Base-by-base conservation (phyloP, 2,888 invertebrate genomes). In the Hofmannophila pseudospretella region DNA sequence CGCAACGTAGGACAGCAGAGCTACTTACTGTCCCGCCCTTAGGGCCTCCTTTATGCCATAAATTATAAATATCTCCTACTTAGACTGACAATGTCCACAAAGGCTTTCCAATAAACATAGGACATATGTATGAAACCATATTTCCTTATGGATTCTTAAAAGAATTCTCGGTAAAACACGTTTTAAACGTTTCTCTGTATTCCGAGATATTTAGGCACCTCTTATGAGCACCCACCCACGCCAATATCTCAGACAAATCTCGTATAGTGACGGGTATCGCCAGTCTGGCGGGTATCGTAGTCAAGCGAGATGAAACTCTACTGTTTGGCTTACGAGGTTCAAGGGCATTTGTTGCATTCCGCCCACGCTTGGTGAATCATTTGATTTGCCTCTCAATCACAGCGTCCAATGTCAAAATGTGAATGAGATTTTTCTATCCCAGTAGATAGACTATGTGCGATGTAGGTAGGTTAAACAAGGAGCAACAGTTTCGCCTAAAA, bases 331-430 rank as follows among this genome's bases (percentile, higher is more conserved):
- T 50, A 51, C 51, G 56, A 62, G 71, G 82, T 80, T 81, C 77
- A 81, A 73, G 75, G 73, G 53, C 66, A 56, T 67, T 63, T 61
- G 67, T 64, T 80, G 81, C 84, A 82, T 75, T 71, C 56, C 69
- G 54, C 84, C 84, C 64, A 84, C 84, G 45, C 56, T 13, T 33
- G 39, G 45, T 82, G 79, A 84, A 58, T 84, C 81, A 80, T 60
- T 53, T 56, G 58, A 56, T 67, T 69, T 51, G 56, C 57, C 62
- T 64, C 62, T 63, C 68, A 73, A 68, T 66, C 62, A 67, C 57
- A 49, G 44, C 52, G 49, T 44, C 57, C 54, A 57, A 56, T 68
- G 69, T 66, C 73, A 73, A 69, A 73, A 64, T 57, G 55, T 54
- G 44, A 54, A 41, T 34, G 38, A 39, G 31, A 36, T 36, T 34